phyloP scores from a whole-genome alignment of 2,797 vertebrate species.

The Aratinga solstitialis region DNA sequence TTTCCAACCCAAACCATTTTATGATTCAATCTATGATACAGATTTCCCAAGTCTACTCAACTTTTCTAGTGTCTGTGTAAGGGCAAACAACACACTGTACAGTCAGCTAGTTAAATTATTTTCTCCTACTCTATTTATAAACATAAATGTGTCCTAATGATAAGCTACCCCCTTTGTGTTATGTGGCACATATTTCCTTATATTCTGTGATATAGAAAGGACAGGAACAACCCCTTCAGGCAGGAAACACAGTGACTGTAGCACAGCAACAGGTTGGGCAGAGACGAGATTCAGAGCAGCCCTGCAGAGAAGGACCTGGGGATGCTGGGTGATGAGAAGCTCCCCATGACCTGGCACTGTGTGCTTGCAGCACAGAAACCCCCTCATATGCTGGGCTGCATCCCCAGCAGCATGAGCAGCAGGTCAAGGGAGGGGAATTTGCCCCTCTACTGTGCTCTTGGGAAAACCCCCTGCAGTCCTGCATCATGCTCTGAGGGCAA shows the following conservation, averaged over 20 bases:
- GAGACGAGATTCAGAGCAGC: neutral
- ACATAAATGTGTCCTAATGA: neutral
- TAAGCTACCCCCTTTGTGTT: neutral
- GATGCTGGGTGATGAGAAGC: neutral
- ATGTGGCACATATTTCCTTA: neutral
- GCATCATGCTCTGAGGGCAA: neutral
- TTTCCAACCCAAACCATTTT: neutral
- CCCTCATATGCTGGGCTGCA: neutral
- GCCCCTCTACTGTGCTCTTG: neutral
- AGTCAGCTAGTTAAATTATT: neutral
- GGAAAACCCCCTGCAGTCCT: neutral
- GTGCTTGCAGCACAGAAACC: neutral
- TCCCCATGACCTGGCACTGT: neutral
- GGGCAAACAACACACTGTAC: neutral
- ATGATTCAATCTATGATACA: neutral
- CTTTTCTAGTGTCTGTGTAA: neutral
- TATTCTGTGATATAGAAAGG: neutral
- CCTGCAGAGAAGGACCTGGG: neutral
- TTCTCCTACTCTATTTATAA: neutral
- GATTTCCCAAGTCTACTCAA: too few relatives aligned
- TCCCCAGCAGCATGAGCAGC: neutral
- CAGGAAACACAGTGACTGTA: neutral
- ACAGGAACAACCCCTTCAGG: neutral
- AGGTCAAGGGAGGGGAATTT: neutral
- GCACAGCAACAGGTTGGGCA: neutral